Conservation (phyloP, 2,888 invertebrate species). For the Tetragnatha montana region DNA sequence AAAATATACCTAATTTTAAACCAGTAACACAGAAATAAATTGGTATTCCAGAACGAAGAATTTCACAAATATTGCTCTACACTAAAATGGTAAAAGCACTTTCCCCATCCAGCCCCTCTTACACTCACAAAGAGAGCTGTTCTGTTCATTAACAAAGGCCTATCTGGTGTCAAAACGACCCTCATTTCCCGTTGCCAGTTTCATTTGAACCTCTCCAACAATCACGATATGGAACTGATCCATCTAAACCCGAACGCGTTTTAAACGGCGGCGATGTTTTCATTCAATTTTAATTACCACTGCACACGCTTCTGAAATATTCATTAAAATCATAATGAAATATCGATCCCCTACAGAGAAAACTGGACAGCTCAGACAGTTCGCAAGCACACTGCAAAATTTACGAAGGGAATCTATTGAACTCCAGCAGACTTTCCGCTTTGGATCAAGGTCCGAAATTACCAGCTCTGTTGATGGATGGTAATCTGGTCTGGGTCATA, state of each 20-base stretch:
- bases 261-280: not conserved
- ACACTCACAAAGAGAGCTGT: too few relatives aligned
- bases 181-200: too few relatives aligned
- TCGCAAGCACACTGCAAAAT: constrained; percentile 15
- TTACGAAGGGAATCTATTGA: constrained; percentile 48
- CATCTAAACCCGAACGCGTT: not conserved
- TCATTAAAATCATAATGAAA: constrained; percentile 10
- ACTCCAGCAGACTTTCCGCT: constrained; percentile 13
- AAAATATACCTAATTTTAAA: too few relatives aligned
- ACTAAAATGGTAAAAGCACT: too few relatives aligned
- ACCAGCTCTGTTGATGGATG: constrained; percentile 28
- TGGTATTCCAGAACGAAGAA: too few relatives aligned
- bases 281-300: not conserved
- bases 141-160: too few relatives aligned
- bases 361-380: constrained; percentile 20
- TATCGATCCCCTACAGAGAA: constrained; percentile 21
- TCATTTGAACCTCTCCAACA: not conserved
- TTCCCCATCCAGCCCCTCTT: too few relatives aligned
- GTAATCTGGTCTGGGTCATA: constrained; percentile 17
- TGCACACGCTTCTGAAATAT: not conserved
- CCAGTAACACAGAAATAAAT: too few relatives aligned
- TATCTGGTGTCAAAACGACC: too few relatives aligned
- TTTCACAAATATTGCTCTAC: too few relatives aligned
- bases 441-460: constrained; percentile 24
- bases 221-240: not conserved